phyloP scores from a whole-genome alignment of 2,797 vertebrate species.

The Alosa sapidissima region DNA sequence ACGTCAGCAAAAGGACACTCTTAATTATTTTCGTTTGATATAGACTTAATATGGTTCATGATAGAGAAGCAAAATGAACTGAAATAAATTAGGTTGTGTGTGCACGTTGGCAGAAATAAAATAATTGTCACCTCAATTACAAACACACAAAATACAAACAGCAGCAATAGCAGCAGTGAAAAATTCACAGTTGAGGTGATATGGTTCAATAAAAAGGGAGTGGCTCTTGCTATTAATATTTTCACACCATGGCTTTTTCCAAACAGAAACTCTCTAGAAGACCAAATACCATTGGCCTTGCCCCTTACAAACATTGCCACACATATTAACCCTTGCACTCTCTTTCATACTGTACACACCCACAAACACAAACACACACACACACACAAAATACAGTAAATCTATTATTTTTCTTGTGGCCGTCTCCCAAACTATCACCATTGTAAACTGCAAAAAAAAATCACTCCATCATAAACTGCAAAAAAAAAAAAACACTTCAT shows the following conservation, averaged over 20 bases:
- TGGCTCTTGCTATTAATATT: conserved; percentile 54
- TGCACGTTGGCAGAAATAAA: conserved; percentile 15
- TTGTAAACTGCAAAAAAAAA: conserved; percentile 2
- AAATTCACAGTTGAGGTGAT: conserved; percentile 21
- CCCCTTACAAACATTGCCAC: conserved; percentile 26
- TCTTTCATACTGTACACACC: neutral
- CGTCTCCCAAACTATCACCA: conserved; percentile 6
- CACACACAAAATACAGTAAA: conserved; percentile 32
- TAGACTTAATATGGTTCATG: neutral
- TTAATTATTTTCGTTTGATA: neutral
- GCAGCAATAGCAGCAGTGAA: conserved; percentile 12
- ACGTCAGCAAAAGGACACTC: neutral
- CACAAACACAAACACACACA: conserved; percentile 34
- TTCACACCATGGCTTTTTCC: conserved; percentile 50
- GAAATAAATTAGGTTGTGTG: neutral
- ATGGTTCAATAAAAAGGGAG: conserved; percentile 42
- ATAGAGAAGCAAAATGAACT: neutral
- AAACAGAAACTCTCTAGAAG: conserved; percentile 40
- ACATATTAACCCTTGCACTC: neutral
- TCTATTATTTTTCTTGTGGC: neutral
- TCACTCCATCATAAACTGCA: conserved; percentile 48
- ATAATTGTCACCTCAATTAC: neutral
- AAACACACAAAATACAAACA: conserved; percentile 20
- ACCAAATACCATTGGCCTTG: conserved; percentile 24
- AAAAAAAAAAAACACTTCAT: conserved; percentile 3